A percentile compares a stretch with the other conserved stretches of the same genome.
Conservation (phyloP, 2,888 invertebrate genomes). For the Antheraea assamensis region DNA sequence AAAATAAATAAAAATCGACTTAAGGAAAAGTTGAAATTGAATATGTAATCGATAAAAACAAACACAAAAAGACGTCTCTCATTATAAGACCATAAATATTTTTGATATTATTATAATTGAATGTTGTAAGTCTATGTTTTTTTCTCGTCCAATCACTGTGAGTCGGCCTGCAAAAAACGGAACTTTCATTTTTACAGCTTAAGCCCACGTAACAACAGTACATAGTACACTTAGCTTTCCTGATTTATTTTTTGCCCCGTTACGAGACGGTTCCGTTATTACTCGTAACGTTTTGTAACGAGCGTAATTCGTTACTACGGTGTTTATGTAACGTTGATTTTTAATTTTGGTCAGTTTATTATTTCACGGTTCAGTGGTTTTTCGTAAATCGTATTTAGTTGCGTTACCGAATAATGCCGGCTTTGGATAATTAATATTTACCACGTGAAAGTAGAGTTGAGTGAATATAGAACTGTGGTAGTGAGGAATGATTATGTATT, state of each 20-base stretch:
- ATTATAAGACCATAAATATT: no score
- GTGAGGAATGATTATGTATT: no score
- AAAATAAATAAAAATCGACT: no score
- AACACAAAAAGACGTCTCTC: no score
- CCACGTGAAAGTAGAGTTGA: conserved; percentile 9
- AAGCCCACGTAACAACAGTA: conserved; percentile 36
- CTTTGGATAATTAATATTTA: conserved; percentile 16
- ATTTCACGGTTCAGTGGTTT: conserved; percentile 66
- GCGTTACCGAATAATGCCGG: conserved; percentile 14
- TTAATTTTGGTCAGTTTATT: conserved; percentile 66
- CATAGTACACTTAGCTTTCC: conserved; percentile 34
- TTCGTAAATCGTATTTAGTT: conserved; percentile 28
- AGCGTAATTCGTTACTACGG: conserved; percentile 50
- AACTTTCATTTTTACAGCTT: conserved; percentile 22
- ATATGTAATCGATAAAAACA: no score
- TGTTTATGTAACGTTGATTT: conserved; percentile 50
- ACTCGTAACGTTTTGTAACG: conserved; percentile 41
- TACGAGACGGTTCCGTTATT: conserved; percentile 49
- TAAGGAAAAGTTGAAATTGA: no score
- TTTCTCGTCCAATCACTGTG: not conserved
- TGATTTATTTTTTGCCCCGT: conserved; percentile 49
- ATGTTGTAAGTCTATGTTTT: not conserved
- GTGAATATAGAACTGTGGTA: not conserved
- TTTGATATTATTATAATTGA: not conserved
- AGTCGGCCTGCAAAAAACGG: not conserved